A percentile compares a stretch with the other conserved stretches of the same genome.
Conservation (phyloP, 2,113 vertebrate species). For the Micronycteris hirsuta region DNA sequence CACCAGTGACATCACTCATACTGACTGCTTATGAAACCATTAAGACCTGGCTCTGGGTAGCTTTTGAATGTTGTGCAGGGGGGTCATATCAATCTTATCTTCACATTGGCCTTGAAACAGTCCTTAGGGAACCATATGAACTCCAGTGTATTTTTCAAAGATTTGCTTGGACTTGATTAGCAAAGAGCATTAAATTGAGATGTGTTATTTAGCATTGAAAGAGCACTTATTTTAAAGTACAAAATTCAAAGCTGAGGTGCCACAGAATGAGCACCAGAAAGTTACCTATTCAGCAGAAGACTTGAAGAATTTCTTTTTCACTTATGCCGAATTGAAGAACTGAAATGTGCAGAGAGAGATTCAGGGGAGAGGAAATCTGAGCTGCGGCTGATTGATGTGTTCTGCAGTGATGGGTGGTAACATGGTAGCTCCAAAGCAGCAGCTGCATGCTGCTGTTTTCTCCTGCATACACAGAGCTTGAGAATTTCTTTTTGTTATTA, state of each 20-base stretch:
- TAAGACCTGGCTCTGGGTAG: slow-evolving; percentile 35
- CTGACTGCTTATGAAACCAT: slow-evolving; percentile 45
- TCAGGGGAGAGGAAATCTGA: background rate
- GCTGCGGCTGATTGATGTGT: background rate
- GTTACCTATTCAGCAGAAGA: background rate
- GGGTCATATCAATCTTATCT: slow-evolving; percentile 20
- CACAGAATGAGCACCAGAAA: background rate
- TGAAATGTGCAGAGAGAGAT: background rate
- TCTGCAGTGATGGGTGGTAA: background rate
- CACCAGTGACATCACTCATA: slow-evolving; percentile 33
- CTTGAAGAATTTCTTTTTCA: background rate
- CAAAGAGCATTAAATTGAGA: background rate
- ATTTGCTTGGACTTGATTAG: slow-evolving; percentile 24
- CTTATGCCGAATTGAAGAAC: background rate
- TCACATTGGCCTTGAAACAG: slow-evolving; percentile 1
- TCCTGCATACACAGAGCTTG: background rate
- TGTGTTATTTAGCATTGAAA: slow-evolving; percentile 15
- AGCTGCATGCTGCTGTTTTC: background rate
- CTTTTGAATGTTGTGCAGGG: background rate
- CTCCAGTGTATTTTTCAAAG: slow-evolving; percentile 3
- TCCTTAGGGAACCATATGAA: slow-evolving; percentile 23
- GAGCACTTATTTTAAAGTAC: background rate
- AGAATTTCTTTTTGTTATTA: background rate
- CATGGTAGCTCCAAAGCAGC: background rate
- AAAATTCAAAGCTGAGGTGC: background rate